These are phyloP conservation scores for Ooceraea biroi DNA, from an alignment of 1,140 invertebrate genomes.

Conservation along the genomic window DNA sequence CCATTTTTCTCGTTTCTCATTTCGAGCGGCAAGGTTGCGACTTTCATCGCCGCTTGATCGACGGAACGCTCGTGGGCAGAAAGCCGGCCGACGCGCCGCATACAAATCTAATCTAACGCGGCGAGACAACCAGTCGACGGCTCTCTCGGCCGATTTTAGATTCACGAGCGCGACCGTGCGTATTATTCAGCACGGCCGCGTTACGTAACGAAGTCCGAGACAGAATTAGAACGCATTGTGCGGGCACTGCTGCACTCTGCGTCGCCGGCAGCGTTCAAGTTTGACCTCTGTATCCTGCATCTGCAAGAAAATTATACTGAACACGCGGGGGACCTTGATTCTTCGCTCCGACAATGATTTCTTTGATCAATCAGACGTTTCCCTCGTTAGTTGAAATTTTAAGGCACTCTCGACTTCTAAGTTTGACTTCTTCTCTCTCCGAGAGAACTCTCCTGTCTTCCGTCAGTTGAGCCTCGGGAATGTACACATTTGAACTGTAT, in stretches of 20 bases:
- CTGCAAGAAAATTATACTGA: not conserved
- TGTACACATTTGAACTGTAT: too few relatives aligned
- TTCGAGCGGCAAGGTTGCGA: conserved; percentile 25
- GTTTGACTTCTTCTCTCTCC: too few relatives aligned
- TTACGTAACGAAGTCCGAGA: conserved; percentile 53
- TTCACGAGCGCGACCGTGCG: conserved; percentile 29
- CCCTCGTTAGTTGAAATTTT: too few relatives aligned
- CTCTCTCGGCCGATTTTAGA: conserved; percentile 52
- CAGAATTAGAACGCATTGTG: conserved; percentile 60
- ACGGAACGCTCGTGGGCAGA: not conserved
- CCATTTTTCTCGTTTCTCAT: not conserved
- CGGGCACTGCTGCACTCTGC: not conserved
- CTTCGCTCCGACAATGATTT: not conserved
- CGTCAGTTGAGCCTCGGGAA: too few relatives aligned
- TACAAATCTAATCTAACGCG: conserved; percentile 21
- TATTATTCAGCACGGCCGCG: conserved; percentile 45
- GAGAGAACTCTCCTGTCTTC: too few relatives aligned
- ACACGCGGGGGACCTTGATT: too few relatives aligned
- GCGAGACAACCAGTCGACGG: conserved; percentile 29
- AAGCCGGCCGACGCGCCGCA: not conserved
- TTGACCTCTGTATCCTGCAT: conserved; percentile 52
- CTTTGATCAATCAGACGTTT: conserved; percentile 4
- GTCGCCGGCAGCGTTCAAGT: conserved; percentile 20
- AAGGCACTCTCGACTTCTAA: too few relatives aligned
- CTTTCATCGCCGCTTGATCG: conserved; percentile 19